phyloP scores from a whole-genome alignment of 2,797 vertebrate species.

The Eidolon dupreanum region DNA sequence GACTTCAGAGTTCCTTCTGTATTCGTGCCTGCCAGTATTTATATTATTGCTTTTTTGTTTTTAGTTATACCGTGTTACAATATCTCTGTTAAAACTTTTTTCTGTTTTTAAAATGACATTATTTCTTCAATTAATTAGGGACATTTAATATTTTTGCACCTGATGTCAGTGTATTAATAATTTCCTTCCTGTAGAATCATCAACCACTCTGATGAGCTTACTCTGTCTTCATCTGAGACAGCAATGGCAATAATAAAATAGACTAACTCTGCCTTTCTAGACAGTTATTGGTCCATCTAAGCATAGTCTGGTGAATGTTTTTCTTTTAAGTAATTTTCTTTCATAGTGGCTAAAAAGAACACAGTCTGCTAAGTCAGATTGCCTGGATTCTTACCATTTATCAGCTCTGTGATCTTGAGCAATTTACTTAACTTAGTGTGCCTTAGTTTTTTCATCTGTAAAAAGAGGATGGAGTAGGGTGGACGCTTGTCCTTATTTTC shows the following conservation, averaged over 20 bases:
- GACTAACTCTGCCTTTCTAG: neutral
- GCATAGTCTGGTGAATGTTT: neutral
- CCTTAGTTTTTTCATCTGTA: neutral
- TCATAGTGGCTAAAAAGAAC: neutral
- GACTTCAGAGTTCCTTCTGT: slow-evolving; percentile 10
- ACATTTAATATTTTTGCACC: neutral
- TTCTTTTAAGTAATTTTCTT: neutral
- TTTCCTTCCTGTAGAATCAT: neutral
- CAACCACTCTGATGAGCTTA: neutral
- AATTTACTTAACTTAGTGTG: neutral
- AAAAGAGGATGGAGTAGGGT: neutral
- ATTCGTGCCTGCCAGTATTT: neutral
- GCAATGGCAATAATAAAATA: neutral
- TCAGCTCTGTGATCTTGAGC: neutral
- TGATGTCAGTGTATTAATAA: neutral
- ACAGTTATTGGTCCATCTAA: neutral
- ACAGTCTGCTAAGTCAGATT: neutral
- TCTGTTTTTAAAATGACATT: neutral
- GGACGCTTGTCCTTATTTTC: neutral
- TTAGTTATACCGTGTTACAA: neutral
- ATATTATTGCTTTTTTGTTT: neutral
- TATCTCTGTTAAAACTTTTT: neutral
- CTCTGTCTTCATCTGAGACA: neutral
- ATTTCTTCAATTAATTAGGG: neutral
- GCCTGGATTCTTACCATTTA: neutral